Evolutionary conservation across 2,888 invertebrate genomes (phyloP), one percentile per base, ranked within the genome.

Genomic region (Cheilosia grossa): DNA sequence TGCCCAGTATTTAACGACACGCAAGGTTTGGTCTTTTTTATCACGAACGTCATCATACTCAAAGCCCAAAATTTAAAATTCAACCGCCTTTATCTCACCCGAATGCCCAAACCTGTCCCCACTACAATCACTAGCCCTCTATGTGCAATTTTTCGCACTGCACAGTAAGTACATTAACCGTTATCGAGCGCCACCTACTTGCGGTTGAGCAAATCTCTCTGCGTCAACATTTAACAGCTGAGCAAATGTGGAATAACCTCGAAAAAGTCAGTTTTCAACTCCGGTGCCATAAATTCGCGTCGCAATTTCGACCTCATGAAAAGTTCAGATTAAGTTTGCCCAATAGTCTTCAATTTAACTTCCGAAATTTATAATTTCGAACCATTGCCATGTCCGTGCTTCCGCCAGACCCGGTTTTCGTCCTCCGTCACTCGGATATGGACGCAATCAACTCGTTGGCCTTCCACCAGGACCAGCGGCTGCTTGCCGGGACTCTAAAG

Each of bases 381-480:
- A 17, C 15, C 51, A 51, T 44, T 2, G 27, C n/a, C 51, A 95
- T 95, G 96, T 95, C 95, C 90, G 93, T 95, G 89, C 92, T 95
- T 92, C 91, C 91, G 87, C 95, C 96, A 87, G 96, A 96, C 92
- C 96, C 96, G 79, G 94, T 95, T 88, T 96, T 94, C 91, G 94
- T 94, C 73, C 93, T 96, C 87, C 94, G 95, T 88, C 94, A 94
- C 86, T 92, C 93, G 53, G 95, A 95, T 88, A 95, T 96, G 94
- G 94, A 94, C 74, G 94, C 95, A 81, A 94, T 96, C 49, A 95
- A 96, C 90, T 95, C 95, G 88, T 90, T 96, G 88, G 94, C 95
- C 88, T 96, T 96, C 90, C 94, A 95, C 90, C 93, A 94, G 87
- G 93, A 94, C 87, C 94, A 94, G 89, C 93, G 94, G 89, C 93